Evolutionary conservation across 1,140 invertebrate genomes (phyloP).

Genomic region (Planococcus citri): DNA sequence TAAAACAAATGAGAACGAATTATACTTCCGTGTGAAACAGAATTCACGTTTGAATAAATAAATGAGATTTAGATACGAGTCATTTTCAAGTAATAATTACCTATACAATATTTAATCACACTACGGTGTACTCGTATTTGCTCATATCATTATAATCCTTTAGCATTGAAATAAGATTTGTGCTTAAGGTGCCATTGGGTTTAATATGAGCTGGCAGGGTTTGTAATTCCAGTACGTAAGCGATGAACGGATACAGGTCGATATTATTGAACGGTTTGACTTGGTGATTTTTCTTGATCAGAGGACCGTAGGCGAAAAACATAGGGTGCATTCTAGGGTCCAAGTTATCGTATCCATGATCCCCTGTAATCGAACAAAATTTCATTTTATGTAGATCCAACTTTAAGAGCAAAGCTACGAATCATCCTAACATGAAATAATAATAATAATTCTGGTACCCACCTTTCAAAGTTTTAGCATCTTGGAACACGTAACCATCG

Average conservation of each 20-base stretch:
- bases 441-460: too few species aligned
- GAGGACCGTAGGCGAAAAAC: slow-evolving; percentile 53
- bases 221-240: slow-evolving; percentile 22
- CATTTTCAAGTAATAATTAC: too few species aligned
- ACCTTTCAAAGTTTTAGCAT: background rate
- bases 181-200: background rate
- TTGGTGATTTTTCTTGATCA: slow-evolving; percentile 40
- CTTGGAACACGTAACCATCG: background rate
- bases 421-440: too few species aligned
- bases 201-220: background rate
- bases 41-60: too few species aligned
- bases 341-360: slow-evolving; percentile 52
- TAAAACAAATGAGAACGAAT: too few species aligned
- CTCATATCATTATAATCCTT: background rate
- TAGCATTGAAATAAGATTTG: background rate
- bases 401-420: too few species aligned
- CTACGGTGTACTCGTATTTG: background rate
- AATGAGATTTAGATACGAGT: too few species aligned
- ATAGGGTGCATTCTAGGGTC: slow-evolving; percentile 48
- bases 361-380: slow-evolving; percentile 33
- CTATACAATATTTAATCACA: too few species aligned
- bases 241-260: slow-evolving; percentile 50
- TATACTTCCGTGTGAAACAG: too few species aligned
- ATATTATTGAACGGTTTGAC: slow-evolving; percentile 45
- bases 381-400: too few species aligned